Percentiles rank a stretch among this genome's conserved stretches.
These are phyloP conservation scores for Zeugodacus cucurbitae DNA, from an alignment of 1,140 invertebrate genomes.

Conservation along the genomic window DNA sequence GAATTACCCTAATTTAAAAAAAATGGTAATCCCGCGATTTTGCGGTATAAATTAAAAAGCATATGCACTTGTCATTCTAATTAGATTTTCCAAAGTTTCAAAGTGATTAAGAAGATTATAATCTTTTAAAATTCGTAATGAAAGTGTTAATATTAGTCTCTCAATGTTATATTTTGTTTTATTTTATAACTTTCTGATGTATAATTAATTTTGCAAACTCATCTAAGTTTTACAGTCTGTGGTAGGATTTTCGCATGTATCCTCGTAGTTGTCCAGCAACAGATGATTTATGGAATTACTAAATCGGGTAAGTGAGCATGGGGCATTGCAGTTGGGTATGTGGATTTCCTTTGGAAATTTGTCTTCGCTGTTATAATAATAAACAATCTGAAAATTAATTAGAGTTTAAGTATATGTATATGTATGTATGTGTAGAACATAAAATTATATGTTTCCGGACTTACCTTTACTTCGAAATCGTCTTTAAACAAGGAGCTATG, in stretches of 20 bases:
- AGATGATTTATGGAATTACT: constrained; percentile 64
- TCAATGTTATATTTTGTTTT: too few relatives aligned
- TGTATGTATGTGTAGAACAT: constrained; percentile 33
- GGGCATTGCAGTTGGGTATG: constrained; percentile 67
- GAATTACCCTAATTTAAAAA: too few relatives aligned
- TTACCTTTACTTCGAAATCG: constrained; percentile 68
- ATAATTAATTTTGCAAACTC: neutral
- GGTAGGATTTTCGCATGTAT: constrained; percentile 67
- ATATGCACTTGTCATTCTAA: too few relatives aligned
- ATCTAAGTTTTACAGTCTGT: constrained; percentile 55
- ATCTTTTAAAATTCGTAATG: too few relatives aligned
- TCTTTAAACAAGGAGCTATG: constrained; percentile 63
- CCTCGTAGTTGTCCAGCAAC: constrained; percentile 68
- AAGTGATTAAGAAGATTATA: too few relatives aligned
- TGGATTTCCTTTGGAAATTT: constrained; percentile 63
- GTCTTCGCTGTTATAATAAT: constrained; percentile 65
- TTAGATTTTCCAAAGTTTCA: too few relatives aligned
- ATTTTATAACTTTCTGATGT: too few relatives aligned
- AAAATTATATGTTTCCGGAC: too few relatives aligned
- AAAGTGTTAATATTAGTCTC: too few relatives aligned
- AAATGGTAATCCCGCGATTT: too few relatives aligned
- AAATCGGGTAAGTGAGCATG: constrained; percentile 68
- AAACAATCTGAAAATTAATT: constrained; percentile 53
- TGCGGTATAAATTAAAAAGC: too few relatives aligned
- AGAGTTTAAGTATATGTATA: constrained; percentile 38